Evolutionary conservation across 2,888 invertebrate species (phyloP).

Genomic region (Trissolcus brochymenae): DNA sequence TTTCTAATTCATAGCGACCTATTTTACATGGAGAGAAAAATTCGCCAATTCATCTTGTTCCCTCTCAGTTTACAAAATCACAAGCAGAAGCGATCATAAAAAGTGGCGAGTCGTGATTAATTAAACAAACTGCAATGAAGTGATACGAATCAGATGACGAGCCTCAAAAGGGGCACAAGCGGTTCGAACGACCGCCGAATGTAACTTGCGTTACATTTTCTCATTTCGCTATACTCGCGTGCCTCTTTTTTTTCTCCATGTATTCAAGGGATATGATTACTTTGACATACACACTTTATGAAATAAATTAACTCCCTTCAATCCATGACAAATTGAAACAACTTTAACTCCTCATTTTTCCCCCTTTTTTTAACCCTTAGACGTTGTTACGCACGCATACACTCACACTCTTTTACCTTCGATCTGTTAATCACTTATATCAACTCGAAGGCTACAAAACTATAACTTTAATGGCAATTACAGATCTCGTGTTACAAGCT

Average conservation of each 20-base stretch:
- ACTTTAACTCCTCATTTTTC: conserved; percentile 25
- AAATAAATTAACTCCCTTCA: conserved; percentile 34
- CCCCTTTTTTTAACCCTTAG: not conserved
- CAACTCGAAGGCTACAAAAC: conserved; percentile 45
- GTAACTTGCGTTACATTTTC: too few species aligned
- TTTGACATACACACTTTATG: conserved; percentile 35
- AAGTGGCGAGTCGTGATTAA: conserved; percentile 7
- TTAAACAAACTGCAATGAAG: too few species aligned
- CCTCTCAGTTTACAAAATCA: not conserved
- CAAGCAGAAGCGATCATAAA: conserved; percentile 13
- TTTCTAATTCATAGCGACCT: conserved; percentile 42
- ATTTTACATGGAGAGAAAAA: conserved; percentile 46
- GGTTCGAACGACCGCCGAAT: too few species aligned
- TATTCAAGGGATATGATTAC: conserved; percentile 26
- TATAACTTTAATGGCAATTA: conserved; percentile 47
- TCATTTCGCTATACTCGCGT: not conserved
- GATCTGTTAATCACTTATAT: conserved; percentile 30
- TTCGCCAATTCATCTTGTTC: not conserved
- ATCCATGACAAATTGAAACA: conserved; percentile 31
- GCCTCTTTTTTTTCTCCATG: conserved; percentile 34
- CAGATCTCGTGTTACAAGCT: conserved; percentile 47
- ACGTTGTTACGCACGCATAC: conserved; percentile 5
- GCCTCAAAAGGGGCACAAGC: too few species aligned
- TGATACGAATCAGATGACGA: too few species aligned
- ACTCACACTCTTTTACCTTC: conserved; percentile 7